Evolutionary conservation across 2,797 vertebrate species (phyloP).

Genomic region (Amblyopsis hoosieri): DNA sequence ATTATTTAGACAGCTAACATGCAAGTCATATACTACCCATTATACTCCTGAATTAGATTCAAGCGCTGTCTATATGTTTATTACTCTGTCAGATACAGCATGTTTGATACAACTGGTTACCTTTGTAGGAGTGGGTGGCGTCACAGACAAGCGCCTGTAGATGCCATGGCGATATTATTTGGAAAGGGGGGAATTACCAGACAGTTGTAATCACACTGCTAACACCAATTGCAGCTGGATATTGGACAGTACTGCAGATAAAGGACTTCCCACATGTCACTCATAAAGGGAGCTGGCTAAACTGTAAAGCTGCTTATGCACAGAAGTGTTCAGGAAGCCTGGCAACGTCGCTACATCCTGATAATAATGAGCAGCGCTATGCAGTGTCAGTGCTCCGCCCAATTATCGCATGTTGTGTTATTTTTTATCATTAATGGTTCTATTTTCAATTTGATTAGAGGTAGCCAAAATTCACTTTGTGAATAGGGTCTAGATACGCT

Average conservation of each 20-base stretch:
- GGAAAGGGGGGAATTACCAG: conserved; percentile 39
- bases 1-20: too few species aligned
- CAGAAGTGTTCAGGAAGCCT: conserved; percentile 7
- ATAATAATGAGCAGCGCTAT: conserved; percentile 27
- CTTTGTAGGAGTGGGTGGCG: background rate
- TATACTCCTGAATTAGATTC: background rate
- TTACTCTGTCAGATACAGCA: background rate
- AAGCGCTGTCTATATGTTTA: background rate
- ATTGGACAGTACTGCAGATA: conserved; percentile 37
- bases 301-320: conserved; percentile 40
- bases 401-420: too few species aligned
- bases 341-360: conserved; percentile 22
- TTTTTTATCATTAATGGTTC: too few species aligned
- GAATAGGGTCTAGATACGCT: too few species aligned
- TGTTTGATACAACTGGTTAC: background rate
- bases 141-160: background rate
- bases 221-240: conserved; percentile 43
- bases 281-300: conserved; percentile 18
- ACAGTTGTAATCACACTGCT: conserved; percentile 51
- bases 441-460: too few species aligned
- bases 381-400: background rate
- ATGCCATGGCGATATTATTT: conserved; percentile 4
- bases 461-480: too few species aligned
- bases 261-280: conserved; percentile 24
- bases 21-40: too few species aligned